Evolutionary conservation across 2,888 invertebrate genomes (phyloP).

Genomic region (Octonoba sinensis): DNA sequence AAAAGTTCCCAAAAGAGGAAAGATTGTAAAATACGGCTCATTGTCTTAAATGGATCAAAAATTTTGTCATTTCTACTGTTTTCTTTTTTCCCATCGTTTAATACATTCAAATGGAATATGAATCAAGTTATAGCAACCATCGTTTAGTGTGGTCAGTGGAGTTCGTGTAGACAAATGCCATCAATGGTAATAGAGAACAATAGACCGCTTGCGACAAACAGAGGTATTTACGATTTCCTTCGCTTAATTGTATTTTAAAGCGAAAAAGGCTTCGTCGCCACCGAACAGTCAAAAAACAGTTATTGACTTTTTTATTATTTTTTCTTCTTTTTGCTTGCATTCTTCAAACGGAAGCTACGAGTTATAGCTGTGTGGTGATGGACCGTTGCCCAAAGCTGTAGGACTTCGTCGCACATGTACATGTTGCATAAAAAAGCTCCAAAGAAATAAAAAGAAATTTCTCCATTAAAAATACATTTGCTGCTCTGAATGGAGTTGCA

Average conservation of each 20-base stretch:
- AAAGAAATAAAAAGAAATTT: slow-evolving; percentile 40
- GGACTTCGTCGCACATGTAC: slow-evolving; percentile 46
- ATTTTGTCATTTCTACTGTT: not conserved
- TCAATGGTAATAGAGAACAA: slow-evolving; percentile 39
- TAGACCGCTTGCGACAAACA: slow-evolving; percentile 49
- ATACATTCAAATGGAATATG: slow-evolving; percentile 23
- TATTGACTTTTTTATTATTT: slow-evolving; percentile 31
- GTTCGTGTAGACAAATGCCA: slow-evolving; percentile 35
- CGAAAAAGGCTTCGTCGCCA: slow-evolving; percentile 42
- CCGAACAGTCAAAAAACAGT: slow-evolving; percentile 31
- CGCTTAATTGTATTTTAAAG: slow-evolving; percentile 60
- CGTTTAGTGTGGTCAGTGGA: slow-evolving; percentile 37
- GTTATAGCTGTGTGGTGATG: slow-evolving; percentile 35
- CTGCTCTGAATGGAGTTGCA: slow-evolving; percentile 50
- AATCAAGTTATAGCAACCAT: slow-evolving; percentile 21
- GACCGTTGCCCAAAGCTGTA: slow-evolving; percentile 41
- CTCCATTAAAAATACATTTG: slow-evolving; percentile 62
- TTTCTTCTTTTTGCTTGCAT: slow-evolving; percentile 18
- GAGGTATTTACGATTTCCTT: slow-evolving; percentile 60
- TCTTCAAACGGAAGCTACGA: slow-evolving; percentile 36
- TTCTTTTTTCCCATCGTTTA: slow-evolving; percentile 13
- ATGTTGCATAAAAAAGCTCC: slow-evolving; percentile 15
- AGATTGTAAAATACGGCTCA: slow-evolving; percentile 10
- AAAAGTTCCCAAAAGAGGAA: slow-evolving; percentile 1
- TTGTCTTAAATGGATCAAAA: slow-evolving; percentile 23